Base-by-base conservation (phyloP, 2,113 vertebrate genomes). In the Pavo muticus region DNA sequence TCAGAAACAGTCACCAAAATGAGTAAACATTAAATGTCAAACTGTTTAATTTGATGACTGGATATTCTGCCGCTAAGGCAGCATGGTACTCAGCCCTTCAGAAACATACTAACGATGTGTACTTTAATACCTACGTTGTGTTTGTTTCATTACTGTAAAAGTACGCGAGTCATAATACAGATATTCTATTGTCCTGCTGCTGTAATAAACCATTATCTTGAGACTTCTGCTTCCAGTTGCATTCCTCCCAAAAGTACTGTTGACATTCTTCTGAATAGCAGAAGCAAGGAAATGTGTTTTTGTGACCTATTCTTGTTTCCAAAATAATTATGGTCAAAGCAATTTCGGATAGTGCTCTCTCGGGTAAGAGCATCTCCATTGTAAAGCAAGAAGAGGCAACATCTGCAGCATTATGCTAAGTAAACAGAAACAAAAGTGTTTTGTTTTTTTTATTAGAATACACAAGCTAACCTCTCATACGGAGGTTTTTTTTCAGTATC, bases 1-100 rank as follows among this genome's bases (percentile, higher is more conserved):
- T 73, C 81, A 79, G 44, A 84, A 72, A 68, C 0, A 0, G 0
- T 52, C 93, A 59, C n/a, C 59, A 48, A 10, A 2, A 0, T 8
- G 61, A 84, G 14, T 4, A 11, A 54, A 37, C 23, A 4, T 65
- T 23, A 6, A 6, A 23, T n/a, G 21, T 85, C 25, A 65, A 85
- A 18, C 11, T 85, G 52, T 29, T 54, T 54, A 24, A 64, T 60
- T 35, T 9, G 18, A 67, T 6, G 7, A 59, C 84, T 82, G 29
- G 9, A 9, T 76, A 42, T 84, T 80, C 30, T 40, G 11, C 67
- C 42, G 13, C 18, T 54, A 9, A 11, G 32, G 73, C 11, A 70
- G 23, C 21, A 39, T 0, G 39, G 16, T 9, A 67, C 48, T 73
- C 82, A 68, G 50, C 54, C 63, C 80, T 16, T 84, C 37, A 75